These are phyloP conservation scores for Epizoanthus scotinus DNA, from an alignment of 92 coral and sea anemone species.

Conservation along the genomic window DNA sequence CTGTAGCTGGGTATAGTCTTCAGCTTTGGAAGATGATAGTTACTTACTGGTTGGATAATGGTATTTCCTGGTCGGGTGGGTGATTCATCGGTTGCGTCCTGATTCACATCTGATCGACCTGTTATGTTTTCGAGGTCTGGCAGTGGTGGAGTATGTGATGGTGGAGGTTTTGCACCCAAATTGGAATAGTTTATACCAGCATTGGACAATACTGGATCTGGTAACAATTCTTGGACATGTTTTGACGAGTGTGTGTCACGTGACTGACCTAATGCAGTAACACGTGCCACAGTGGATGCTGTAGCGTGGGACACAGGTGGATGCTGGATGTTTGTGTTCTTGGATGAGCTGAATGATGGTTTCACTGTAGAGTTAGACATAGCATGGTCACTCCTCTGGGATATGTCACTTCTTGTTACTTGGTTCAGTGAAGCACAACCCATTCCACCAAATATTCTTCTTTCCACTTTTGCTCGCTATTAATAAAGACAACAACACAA, in stretches of 20 bases:
- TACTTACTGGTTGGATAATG: not conserved
- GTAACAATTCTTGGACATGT: too few relatives aligned
- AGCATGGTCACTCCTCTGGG: not conserved
- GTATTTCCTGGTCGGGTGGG: not conserved
- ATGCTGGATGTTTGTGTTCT: not conserved
- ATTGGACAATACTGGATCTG: too few relatives aligned
- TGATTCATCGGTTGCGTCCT: not conserved
- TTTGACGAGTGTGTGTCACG: not conserved
- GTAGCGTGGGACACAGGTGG: not conserved
- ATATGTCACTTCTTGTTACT: not conserved
- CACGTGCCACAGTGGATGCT: not conserved
- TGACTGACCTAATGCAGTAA: not conserved
- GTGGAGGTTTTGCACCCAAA: not conserved
- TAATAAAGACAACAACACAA: not conserved
- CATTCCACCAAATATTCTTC: not conserved
- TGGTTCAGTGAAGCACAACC: not conserved
- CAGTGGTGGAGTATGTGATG: not conserved
- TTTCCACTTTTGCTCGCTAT: constrained; percentile 22
- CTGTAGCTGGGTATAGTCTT: constrained; percentile 27
- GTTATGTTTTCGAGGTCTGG: not conserved
- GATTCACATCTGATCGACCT: not conserved
- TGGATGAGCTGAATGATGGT: not conserved
- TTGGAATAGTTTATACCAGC: not conserved
- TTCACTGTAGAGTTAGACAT: not conserved
- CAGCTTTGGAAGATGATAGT: constrained; percentile 6